Percentiles rank a stretch among this genome's conserved stretches.
Evolutionary conservation across 1,140 invertebrate species (phyloP).

Genomic region (Ylistrum balloti): DNA sequence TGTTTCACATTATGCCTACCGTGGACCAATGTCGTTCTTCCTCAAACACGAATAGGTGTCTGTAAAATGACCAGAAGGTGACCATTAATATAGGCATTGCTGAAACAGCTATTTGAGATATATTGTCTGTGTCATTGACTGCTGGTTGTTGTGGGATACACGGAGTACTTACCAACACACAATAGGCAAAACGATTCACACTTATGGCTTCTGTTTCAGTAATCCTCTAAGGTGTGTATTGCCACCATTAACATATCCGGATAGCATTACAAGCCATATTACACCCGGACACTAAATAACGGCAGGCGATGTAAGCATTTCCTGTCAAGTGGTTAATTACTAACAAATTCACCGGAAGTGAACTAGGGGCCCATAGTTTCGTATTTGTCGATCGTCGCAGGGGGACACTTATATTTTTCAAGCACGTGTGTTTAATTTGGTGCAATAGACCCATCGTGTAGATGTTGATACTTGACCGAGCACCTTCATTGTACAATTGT

Average conservation of each 20-base stretch:
- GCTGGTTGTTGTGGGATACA: neutral
- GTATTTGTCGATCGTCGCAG: neutral
- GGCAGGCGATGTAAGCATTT: neutral
- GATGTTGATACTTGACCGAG: no score
- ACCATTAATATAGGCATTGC: no score
- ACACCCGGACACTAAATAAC: neutral
- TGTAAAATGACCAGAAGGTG: no score
- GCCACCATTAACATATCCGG: neutral
- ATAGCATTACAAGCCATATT: neutral
- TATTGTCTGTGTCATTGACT: neutral
- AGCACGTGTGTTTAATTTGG: neutral
- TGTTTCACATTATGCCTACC: no score
- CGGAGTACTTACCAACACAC: neutral
- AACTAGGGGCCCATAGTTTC: neutral
- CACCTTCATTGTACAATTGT: no score
- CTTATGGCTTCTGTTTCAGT: neutral
- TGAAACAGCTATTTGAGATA: no score
- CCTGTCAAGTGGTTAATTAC: slow-evolving; percentile 27
- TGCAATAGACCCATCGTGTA: neutral
- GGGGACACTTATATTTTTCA: slow-evolving; percentile 15
- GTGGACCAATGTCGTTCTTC: no score
- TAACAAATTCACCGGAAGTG: neutral
- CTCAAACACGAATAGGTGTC: no score
- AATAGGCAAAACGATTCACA: neutral
- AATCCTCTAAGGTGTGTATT: slow-evolving; percentile 1